Evolutionary conservation across 1,140 invertebrate species (phyloP), one percentile per base, ranked within the genome.

Genomic region (Odontomachus brunneus): DNA sequence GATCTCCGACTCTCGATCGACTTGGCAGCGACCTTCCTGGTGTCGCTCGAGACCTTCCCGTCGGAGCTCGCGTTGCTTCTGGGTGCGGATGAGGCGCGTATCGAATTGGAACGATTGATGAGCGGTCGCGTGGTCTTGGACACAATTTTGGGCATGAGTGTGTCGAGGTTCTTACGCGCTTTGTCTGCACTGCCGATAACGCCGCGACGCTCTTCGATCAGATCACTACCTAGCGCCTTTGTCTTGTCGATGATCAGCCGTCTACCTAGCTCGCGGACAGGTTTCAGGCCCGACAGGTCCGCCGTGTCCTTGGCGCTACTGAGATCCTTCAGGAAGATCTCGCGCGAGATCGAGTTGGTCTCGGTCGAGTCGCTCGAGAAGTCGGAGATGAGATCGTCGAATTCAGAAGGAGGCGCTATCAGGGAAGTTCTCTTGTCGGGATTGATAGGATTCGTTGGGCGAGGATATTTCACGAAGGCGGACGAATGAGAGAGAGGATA

Each of bases 391-490:
- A 89, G 74, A 51, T 95, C 94, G 76, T 94, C 92, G 81, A 94
- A 95, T 78, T 92, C 91, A 2, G 84, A 72, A 0, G 94, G 94
- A 0, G 94, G 94, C 3, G 93, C 92, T 71, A 95, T 93, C 9
- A 94, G 84, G n/a, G 94, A 94, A 3, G 84, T 63, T 0, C 93
- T 91, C 75, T 91, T 93, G 0, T 78, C 62, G 0, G 71, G 29
- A 33, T 33, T 33, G 29, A 53, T 2, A 5, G 22, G 15, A 1
- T 38, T 44, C 1, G 60, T 4, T 2, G 62, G 38, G 4, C 59
- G 11, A 9, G 90, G 88, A 72, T 93, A 94, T 90, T 92, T 93
- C 5, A 89, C 91, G 83, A 94, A 95, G 11, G 94, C 94, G 19
- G 93, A 94, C 67, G 93, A 92, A 38, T 91, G 92, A 74, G 94